Conservation (phyloP, 2,113 vertebrate species). For the Cottus gobio region DNA sequence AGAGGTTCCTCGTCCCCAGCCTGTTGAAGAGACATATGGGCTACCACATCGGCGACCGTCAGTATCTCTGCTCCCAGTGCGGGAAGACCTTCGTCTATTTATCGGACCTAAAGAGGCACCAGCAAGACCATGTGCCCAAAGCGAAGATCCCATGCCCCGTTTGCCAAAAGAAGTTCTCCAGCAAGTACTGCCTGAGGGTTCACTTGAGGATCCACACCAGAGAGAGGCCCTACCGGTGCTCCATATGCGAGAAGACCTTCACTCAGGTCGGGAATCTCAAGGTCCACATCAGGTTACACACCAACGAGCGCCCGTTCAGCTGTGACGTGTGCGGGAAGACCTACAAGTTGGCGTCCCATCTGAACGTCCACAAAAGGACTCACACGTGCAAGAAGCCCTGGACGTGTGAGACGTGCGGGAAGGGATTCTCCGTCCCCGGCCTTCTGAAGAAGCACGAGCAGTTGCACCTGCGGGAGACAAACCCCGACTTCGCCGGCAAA, state of each 20-base stretch:
- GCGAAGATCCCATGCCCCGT: slow-evolving; percentile 76
- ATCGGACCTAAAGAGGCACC: slow-evolving; percentile 80
- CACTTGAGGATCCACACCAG: slow-evolving; percentile 79
- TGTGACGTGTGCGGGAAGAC: slow-evolving; percentile 79
- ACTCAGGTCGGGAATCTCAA: slow-evolving; percentile 78
- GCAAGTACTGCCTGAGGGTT: slow-evolving; percentile 79
- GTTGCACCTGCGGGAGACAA: slow-evolving; percentile 63
- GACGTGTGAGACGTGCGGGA: slow-evolving; percentile 76
- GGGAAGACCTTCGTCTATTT: slow-evolving; percentile 80
- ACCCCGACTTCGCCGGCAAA: slow-evolving; percentile 68
- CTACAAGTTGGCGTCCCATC: slow-evolving; percentile 79
- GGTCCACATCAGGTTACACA: slow-evolving; percentile 78
- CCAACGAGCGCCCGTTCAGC: slow-evolving; percentile 78
- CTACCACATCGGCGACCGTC: slow-evolving; percentile 79
- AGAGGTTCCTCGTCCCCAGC: slow-evolving; percentile 78
- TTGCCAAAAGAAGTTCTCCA: slow-evolving; percentile 81
- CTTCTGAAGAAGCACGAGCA: slow-evolving; percentile 78
- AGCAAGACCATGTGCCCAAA: slow-evolving; percentile 79
- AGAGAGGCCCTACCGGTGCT: slow-evolving; percentile 77
- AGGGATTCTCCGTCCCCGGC: slow-evolving; percentile 75
- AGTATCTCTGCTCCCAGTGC: slow-evolving; percentile 81
- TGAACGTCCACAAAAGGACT: slow-evolving; percentile 78
- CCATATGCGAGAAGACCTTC: slow-evolving; percentile 78
- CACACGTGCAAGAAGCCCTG: slow-evolving; percentile 78
- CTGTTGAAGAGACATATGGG: slow-evolving; percentile 82